phyloP scores from a whole-genome alignment of 2,113 vertebrate genomes.

The Cinclus mexicanus region DNA sequence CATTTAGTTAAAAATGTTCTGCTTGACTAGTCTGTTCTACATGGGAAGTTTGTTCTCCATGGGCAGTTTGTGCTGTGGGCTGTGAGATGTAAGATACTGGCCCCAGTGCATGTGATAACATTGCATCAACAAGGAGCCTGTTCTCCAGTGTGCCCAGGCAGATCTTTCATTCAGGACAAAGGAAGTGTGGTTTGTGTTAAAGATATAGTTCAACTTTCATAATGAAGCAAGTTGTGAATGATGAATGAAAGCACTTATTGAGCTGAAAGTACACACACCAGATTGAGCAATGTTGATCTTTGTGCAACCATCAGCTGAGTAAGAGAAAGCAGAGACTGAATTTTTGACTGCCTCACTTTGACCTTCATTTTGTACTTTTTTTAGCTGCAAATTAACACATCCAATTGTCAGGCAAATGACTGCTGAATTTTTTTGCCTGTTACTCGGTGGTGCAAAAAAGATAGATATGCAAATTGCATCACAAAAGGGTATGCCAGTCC shows the following conservation, averaged over 20 bases:
- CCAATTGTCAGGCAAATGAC: not conserved
- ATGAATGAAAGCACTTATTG: conserved; percentile 61
- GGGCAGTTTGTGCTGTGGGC: not conserved
- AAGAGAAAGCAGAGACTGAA: conserved; percentile 12
- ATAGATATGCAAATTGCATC: not conserved
- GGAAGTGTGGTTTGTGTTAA: conserved; percentile 60
- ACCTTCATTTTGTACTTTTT: conserved; percentile 43
- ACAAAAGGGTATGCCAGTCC: not conserved
- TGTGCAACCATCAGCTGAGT: conserved; percentile 49
- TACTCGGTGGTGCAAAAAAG: not conserved
- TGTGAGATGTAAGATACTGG: conserved; percentile 23
- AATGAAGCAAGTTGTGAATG: conserved; percentile 56
- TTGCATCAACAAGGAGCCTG: conserved; percentile 2
- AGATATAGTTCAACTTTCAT: conserved; percentile 55
- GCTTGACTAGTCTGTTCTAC: not conserved
- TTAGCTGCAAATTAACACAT: not conserved
- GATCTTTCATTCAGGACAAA: conserved; percentile 48
- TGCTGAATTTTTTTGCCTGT: not conserved
- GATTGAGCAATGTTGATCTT: conserved; percentile 62
- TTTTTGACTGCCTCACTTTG: not conserved
- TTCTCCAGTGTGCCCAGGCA: conserved; percentile 8
- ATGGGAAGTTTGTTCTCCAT: not conserved
- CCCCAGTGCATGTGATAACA: not conserved
- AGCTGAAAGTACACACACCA: conserved; percentile 43
- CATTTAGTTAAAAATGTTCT: conserved; percentile 16